A percentile compares a stretch with the other conserved stretches of the same genome.
These are phyloP conservation scores for Chrysocyon brachyurus DNA, from an alignment of 2,797 vertebrate genomes.

Conservation along the genomic window DNA sequence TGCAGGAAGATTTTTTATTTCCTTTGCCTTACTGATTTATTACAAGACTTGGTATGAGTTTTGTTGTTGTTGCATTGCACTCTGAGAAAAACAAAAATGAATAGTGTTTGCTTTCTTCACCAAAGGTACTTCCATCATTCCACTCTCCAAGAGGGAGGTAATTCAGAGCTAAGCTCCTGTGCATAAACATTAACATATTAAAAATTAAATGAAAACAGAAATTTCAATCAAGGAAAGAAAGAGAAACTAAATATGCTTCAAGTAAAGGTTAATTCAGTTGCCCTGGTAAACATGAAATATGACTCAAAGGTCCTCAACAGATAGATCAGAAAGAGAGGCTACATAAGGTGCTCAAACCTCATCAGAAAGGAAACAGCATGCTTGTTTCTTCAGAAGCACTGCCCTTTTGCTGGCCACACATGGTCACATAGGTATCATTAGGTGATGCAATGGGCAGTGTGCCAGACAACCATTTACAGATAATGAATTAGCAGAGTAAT, in stretches of 20 bases:
- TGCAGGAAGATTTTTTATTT: background rate
- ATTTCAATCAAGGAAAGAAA: background rate
- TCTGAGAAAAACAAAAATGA: background rate
- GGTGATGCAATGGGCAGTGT: background rate
- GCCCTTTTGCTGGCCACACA: background rate
- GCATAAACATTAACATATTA: background rate
- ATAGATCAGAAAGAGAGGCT: background rate
- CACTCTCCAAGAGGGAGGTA: background rate
- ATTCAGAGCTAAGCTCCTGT: background rate
- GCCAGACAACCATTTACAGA: background rate
- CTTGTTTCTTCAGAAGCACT: background rate
- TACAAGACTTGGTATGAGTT: background rate
- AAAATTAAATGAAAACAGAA: background rate
- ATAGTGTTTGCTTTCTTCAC: background rate
- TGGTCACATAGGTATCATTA: background rate
- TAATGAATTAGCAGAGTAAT: background rate
- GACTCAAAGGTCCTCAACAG: background rate
- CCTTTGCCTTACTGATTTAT: background rate
- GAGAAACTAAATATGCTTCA: background rate
- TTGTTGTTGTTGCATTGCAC: background rate
- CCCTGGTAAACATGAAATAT: background rate
- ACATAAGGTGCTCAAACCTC: fast-evolving
- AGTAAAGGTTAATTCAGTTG: background rate
- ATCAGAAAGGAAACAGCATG: too few species aligned
- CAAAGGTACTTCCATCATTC: background rate